A percentile compares a stretch with the other conserved stretches of the same genome.
Conservation (phyloP, 2,113 vertebrate species). For the Platycercus adscitus region DNA sequence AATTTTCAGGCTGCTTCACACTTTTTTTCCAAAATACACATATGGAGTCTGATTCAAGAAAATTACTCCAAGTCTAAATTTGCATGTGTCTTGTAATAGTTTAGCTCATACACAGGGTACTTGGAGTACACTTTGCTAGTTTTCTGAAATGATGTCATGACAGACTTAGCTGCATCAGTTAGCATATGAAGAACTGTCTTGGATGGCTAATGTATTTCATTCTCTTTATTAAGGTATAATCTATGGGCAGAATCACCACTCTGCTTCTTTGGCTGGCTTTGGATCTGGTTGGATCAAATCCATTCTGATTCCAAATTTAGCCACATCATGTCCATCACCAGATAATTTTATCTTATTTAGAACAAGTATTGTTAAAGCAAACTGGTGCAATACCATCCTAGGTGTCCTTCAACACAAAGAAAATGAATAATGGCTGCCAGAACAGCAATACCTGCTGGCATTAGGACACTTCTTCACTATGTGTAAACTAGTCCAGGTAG, state of each 20-base stretch:
- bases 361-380: slow-evolving; percentile 26
- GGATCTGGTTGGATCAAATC: background rate
- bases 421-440: background rate
- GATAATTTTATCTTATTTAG: background rate
- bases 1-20: background rate
- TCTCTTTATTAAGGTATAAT: slow-evolving; percentile 57
- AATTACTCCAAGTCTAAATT: background rate
- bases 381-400: background rate
- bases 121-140: background rate
- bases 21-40: background rate
- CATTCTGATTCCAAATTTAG: background rate
- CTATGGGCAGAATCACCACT: background rate
- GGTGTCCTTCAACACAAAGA: background rate
- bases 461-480: background rate
- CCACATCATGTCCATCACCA: fast-evolving
- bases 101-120: background rate
- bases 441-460: background rate
- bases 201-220: slow-evolving; percentile 32
- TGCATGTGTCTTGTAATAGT: background rate
- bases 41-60: background rate
- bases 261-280: background rate
- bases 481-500: background rate
- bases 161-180: background rate
- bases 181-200: slow-evolving; percentile 37
- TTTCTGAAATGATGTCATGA: background rate